A percentile compares a stretch with the other conserved stretches of the same genome.
phyloP scores from a whole-genome alignment of 2,888 invertebrate species.

The Osedax frankpressi region DNA sequence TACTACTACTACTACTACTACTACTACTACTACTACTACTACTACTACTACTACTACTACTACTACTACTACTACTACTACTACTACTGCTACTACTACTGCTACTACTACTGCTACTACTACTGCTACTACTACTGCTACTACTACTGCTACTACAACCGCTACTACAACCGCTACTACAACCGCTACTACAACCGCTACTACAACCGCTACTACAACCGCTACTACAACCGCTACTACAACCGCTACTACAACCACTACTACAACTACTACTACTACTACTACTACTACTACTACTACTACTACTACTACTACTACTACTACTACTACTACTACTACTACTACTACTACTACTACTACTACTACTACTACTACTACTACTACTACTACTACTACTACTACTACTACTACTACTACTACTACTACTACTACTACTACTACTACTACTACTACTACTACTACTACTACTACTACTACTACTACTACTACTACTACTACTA shows the following conservation, averaged over 20 bases:
- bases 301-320: slow-evolving; percentile 14
- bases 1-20: slow-evolving; percentile 7
- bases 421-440: slow-evolving; percentile 14
- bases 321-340: slow-evolving; percentile 2
- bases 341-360: not conserved
- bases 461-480: not conserved
- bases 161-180: not conserved
- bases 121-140: not conserved
- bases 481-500: not conserved
- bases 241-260: not conserved
- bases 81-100: not conserved
- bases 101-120: not conserved
- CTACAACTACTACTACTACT: slow-evolving; percentile 11
- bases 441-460: slow-evolving; percentile 12
- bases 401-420: slow-evolving; percentile 11
- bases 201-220: slow-evolving; percentile 10
- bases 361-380: not conserved
- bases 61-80: slow-evolving; percentile 13
- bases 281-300: slow-evolving; percentile 10
- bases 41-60: slow-evolving; percentile 15
- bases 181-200: not conserved
- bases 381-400: not conserved
- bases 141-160: slow-evolving; percentile 10
- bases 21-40: slow-evolving; percentile 14
- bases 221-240: not conserved